A percentile compares a stretch with the other conserved stretches of the same genome.
phyloP scores from a whole-genome alignment of 1,140 invertebrate species.

The Marisa cornuarietis region DNA sequence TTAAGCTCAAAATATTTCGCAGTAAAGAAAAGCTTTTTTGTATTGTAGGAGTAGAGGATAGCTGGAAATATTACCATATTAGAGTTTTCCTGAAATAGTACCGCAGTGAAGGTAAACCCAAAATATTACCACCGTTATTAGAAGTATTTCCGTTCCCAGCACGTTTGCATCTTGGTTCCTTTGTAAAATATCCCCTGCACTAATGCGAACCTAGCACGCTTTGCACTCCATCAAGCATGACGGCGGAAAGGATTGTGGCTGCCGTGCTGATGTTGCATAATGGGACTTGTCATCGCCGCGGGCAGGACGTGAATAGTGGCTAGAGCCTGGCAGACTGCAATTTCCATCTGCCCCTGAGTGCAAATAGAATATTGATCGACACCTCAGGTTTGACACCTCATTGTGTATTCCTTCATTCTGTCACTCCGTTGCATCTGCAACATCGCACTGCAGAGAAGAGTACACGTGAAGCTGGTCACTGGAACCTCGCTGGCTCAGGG shows the following conservation, averaged over 20 bases:
- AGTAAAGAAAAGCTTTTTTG: no score
- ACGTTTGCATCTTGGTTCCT: not conserved
- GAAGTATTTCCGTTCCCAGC: not conserved
- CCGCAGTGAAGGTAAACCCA: not conserved
- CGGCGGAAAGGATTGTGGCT: not conserved
- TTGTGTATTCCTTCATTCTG: not conserved
- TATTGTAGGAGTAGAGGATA: no score
- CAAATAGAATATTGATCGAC: slow-evolving; percentile 17
- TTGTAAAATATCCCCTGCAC: not conserved
- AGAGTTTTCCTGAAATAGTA: no score
- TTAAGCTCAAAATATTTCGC: no score
- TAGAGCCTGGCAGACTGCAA: not conserved
- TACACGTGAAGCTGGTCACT: no score
- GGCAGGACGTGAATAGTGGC: not conserved
- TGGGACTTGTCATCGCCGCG: not conserved
- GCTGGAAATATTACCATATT: no score
- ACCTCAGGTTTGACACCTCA: not conserved
- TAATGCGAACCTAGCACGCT: not conserved
- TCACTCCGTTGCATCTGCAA: not conserved
- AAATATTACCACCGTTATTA: not conserved
- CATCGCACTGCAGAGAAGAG: no score
- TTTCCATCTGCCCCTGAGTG: slow-evolving; percentile 9
- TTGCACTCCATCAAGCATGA: not conserved
- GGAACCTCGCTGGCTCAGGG: no score
- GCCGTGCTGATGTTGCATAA: slow-evolving; percentile 6